Base-by-base conservation (phyloP, 1,140 invertebrate species). In the Venturia canescens region DNA sequence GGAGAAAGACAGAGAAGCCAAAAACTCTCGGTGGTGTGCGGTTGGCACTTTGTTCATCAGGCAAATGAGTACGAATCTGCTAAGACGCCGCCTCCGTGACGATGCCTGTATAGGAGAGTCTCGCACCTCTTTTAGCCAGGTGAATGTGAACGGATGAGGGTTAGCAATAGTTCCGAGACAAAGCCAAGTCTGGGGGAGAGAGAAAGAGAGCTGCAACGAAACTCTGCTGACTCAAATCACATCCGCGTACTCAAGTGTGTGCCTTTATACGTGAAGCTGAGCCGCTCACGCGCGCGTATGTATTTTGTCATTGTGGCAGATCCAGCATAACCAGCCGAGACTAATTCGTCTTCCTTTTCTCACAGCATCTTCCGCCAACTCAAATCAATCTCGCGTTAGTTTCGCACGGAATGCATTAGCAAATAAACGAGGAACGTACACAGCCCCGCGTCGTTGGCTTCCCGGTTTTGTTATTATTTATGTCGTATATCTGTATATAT, bases 11-110 rank as follows among this genome's bases (percentile, higher is more conserved):
- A 60, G 57, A 63, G 60, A 69, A 23, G 66, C 26, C 29, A 27
- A 31, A 84, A 83, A 85, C 84, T 69, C 66, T 69, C 29, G 66
- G 82, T 83, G 81, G 78, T 82, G 74, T 75, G 75, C 50, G 50
- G 16, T 70, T 81, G 27, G 27, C 84, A 87, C 86, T 87, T 85
- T 84, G 86, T 87, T 87, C 83, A 85, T 85, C 86, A 87, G 83
- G 81, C 84, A 87, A 87, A 87, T 87, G 84, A 86, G 83, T 83
- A 87, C 86, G 86, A 86, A 87, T 86, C 83, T 85, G 84, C 86
- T 85, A 84, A 86, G 82, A 80, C 83, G 83, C 83, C 83, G 83
- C 83, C 82, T 74, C 57, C 11, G 15, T 60, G 23, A 27, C 27
- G 29, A 69, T 29, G 29, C 29, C 66, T 38, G 31, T 63, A 63